Base-by-base conservation (phyloP, 2,113 vertebrate species). In the Chionodraco myersi region DNA sequence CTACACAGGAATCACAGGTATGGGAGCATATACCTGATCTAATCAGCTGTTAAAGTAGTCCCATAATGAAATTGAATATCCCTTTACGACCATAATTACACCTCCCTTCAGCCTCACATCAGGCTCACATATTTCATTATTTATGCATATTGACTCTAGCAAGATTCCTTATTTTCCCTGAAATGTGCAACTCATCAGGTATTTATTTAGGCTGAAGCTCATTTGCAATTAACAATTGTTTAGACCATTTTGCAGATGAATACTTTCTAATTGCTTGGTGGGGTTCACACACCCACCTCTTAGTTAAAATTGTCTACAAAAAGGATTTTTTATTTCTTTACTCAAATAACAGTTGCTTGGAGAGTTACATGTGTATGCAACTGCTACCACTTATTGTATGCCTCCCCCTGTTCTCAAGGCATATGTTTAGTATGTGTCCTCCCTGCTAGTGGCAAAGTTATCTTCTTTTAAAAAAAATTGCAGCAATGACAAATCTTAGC, bases 1-100 rank as follows among this genome's bases (percentile, higher is more conserved):
- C 72, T 52, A 14, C 12, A 9, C 82, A 72, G 86, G 60, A 83
- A 23, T 87, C 34, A 78, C 6, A 5, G 41, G 51, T 51, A 65
- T 56, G 49, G 10, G 56, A 53, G 26, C 47, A 47, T 56, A 61
- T 79, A 75, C 45, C 60, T 77, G 74, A 84, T 90, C 79, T 84
- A 88, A 86, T 88, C 84, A 85, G 67, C 60, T 77, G 63, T 81
- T 88, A 68, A 90, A 88, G 69, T 59, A 71, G 71, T 36, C 57
- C 60, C 49, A 2, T 81, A 77, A 88, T 75, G 75, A 78, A 51
- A 48, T 56, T 78, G 72, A 71, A 87, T 70, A 75, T 53, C 60
- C 62, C 79, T 88, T 79, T 48, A 78, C 82, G 72, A 71, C 85
- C 60, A 69, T 82, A 86, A 92, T 89, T 79, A 77, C 63, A 75